Base-by-base conservation (phyloP, 2,888 invertebrate species). In the Morpho achilles region DNA sequence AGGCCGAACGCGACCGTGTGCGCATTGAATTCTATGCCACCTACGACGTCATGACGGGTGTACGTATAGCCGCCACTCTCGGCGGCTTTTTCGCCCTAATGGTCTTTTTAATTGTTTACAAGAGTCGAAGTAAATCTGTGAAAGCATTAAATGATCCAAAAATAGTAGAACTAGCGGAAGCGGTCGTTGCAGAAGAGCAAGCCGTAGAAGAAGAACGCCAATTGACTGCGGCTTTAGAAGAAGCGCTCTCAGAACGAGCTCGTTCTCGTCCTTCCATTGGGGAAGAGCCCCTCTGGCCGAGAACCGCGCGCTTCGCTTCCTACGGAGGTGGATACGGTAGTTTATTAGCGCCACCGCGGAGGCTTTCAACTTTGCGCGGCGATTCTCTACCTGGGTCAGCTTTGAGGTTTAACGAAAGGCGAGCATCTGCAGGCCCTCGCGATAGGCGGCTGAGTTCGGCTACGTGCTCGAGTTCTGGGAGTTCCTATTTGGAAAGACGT, bases 41-140 rank as follows among this genome's bases (percentile, higher is more conserved):
- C 44, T 98, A 98, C 88, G 97, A 97, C 92, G 96, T 96, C 82
- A 97, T 97, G 97, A 97, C 97, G 73, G 97, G 97, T 68, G 94
- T 97, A 66, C 93, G 97, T 67, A 97, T 97, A 84, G 97, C 97
- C 70, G 96, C 96, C 70, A 97, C 97, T 3, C 91, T 98, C 55
- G 97, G 97, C 73, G 96, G 96, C 72, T 97, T 97, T 87, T 97
- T 97, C 87, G 95, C 96, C 65, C 92, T 97, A 74, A 97, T 97
- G 95, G 96, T 97, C 51, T 94, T 97, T 80, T 92, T 97, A 77
- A 95, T 98, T 71, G 93, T 97, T 66, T 97, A 96, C 91, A 98
- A 98, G 87, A 96, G 96, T 84, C 95, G 95, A 70, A 94, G 94
- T 77, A 94, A 94, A 91, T 93, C 95, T 62, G 92, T 94, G 62